Base-by-base conservation (phyloP, 2,888 invertebrate species). In the Hirtodrosophila histrioides region DNA sequence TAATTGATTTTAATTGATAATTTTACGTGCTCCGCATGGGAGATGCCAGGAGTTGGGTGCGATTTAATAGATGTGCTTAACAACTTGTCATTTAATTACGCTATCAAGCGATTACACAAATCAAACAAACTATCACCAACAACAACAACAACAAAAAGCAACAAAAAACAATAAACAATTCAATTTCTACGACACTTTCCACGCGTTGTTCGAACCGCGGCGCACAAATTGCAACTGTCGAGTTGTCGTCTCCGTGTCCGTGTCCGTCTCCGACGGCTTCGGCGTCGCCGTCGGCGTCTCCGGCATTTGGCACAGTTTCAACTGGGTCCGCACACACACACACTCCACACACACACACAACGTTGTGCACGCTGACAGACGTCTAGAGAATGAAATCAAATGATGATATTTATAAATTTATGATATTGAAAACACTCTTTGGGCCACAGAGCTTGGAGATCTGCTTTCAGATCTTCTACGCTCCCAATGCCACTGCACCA, bases 221-320 rank as follows among this genome's bases (percentile, higher is more conserved):
- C 70, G 75, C 77, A 73, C 85, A 64, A 78, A 78, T 83, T 82
- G 88, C 85, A 85, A 85, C 85, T 85, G 88, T 85, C 77, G 81
- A 69, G 64, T 65, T 86, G 86, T 80, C 80, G 84, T 86, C 69
- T 43, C 61, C 40, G 57, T 62, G 54, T 36, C 7, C 36, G 8
- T 46, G 8, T 31, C 12, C 5, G 3, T 44, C 31, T 31, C 9
- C 55, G 35, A 29, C 41, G 56, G 40, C 65, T n/a, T n/a, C n/a
- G n/a, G n/a, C n/a, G n/a, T 44, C 31, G 29, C 9, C 55, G 35
- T 39, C 41, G 56, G 40, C 65, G 53, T 62, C 53, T 31, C 55
- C 61, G 67, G 53, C 65, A 69, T 66, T 81, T 86, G 84, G 86
- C 82, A 75, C 55, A 60, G 50, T 70, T 69, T 71, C 70, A 79